Percentiles rank a stretch among this genome's conserved stretches.
phyloP scores from a whole-genome alignment of 2,797 vertebrate species.

The Buceros bicornis region DNA sequence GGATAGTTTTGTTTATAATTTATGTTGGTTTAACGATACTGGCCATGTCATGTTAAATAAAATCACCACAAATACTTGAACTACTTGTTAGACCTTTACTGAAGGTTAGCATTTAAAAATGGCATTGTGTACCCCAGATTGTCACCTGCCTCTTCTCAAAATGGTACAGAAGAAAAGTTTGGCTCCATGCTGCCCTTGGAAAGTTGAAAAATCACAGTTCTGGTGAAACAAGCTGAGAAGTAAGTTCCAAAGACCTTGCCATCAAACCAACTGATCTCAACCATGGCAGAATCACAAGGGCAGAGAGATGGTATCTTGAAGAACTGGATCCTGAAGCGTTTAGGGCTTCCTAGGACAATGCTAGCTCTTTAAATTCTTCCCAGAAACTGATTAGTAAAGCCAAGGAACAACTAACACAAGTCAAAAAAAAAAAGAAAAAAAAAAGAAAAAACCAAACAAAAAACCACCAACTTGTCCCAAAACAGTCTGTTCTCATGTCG shows the following conservation, averaged over 20 bases:
- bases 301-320: neutral
- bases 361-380: slow-evolving; percentile 4
- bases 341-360: neutral
- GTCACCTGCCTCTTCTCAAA: neutral
- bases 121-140: neutral
- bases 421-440: neutral
- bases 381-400: slow-evolving; percentile 20
- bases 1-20: neutral
- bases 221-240: slow-evolving; percentile 1
- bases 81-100: neutral
- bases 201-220: neutral
- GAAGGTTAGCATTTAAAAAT: neutral
- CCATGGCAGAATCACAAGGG: neutral
- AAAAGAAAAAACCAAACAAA: slow-evolving; percentile 1
- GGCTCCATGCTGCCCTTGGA: neutral
- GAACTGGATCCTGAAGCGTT: neutral
- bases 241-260: neutral
- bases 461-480: neutral
- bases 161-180: neutral
- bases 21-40: neutral
- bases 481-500: neutral
- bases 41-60: neutral
- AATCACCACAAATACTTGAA: neutral
- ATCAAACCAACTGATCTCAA: neutral
- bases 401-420: slow-evolving; percentile 10